A percentile compares a stretch with the other conserved stretches of the same genome.
These are phyloP conservation scores for Venustaconcha ellipsiformis DNA, from an alignment of 1,140 invertebrate genomes.

Conservation along the genomic window DNA sequence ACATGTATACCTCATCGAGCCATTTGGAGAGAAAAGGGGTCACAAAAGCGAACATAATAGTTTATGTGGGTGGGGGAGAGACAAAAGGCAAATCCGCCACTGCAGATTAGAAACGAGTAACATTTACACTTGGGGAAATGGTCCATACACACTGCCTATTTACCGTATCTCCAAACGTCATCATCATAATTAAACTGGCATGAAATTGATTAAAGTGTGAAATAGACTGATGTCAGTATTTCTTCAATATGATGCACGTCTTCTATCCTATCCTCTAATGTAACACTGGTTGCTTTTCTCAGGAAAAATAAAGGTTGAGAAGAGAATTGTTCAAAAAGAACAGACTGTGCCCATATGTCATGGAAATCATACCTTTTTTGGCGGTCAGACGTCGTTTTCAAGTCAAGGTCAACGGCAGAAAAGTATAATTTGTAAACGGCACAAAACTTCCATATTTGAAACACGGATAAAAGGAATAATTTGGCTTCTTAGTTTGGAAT, in stretches of 20 bases:
- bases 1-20: too few species aligned
- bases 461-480: too few species aligned
- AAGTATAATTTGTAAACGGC: too few species aligned
- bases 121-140: slow-evolving; percentile 13
- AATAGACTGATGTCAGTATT: not conserved
- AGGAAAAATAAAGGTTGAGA: slow-evolving; percentile 75
- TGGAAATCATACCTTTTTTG: slow-evolving; percentile 39
- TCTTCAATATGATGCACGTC: slow-evolving; percentile 15
- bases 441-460: too few species aligned
- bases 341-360: slow-evolving; percentile 52
- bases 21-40: not conserved
- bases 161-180: slow-evolving; percentile 12
- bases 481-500: too few species aligned
- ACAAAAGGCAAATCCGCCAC: slow-evolving; percentile 62
- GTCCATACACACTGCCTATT: slow-evolving; percentile 30
- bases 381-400: too few species aligned
- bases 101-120: slow-evolving; percentile 55
- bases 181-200: slow-evolving; percentile 18
- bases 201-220: slow-evolving; percentile 11
- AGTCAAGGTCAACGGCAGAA: too few species aligned
- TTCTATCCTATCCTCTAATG: slow-evolving; percentile 15
- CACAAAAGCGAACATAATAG: slow-evolving; percentile 42
- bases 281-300: slow-evolving; percentile 71
- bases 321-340: slow-evolving; percentile 9
- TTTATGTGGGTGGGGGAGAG: slow-evolving; percentile 39